Conservation (phyloP, 2,113 vertebrate genomes). For the Nipponia nippon region DNA sequence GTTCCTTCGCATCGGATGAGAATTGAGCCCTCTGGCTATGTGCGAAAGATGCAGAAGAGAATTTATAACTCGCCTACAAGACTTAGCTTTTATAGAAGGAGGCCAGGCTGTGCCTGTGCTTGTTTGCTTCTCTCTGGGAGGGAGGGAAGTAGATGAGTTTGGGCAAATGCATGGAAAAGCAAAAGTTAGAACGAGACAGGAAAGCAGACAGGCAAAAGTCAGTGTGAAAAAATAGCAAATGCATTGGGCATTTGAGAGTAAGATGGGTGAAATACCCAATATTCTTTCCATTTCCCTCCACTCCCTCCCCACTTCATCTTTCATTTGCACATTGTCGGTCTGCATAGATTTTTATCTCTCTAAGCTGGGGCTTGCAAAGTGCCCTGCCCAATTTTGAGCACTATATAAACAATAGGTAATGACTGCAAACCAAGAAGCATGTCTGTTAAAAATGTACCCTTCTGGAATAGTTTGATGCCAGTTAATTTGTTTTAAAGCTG, state of each 20-base stretch:
- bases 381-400: background rate
- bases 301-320: background rate
- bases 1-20: accelerated
- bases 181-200: background rate
- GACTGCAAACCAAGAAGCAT: background rate
- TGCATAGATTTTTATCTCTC: background rate
- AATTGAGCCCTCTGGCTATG: background rate
- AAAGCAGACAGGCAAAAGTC: background rate
- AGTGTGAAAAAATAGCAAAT: background rate
- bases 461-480: background rate
- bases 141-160: background rate
- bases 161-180: background rate
- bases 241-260: background rate
- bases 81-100: background rate
- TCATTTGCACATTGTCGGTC: background rate
- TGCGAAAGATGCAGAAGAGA: background rate
- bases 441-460: background rate
- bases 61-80: background rate
- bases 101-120: background rate
- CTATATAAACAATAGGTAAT: background rate
- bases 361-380: background rate
- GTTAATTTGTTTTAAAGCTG: background rate
- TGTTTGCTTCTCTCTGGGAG: background rate
- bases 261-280: background rate
- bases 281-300: background rate